Evolutionary conservation across 1,140 invertebrate genomes (phyloP).

Genomic region (Schlechtendalia chinensis): DNA sequence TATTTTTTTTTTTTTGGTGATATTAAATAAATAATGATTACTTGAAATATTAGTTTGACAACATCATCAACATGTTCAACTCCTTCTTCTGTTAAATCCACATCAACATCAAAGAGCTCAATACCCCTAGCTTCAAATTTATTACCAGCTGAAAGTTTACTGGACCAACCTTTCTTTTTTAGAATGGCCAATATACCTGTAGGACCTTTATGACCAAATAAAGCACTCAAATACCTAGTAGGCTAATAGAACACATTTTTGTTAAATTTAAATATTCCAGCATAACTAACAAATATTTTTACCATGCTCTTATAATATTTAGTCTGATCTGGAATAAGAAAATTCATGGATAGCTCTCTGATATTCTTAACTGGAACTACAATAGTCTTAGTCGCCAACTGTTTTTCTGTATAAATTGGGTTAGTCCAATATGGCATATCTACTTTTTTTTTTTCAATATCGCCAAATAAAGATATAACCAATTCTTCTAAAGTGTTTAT

Average conservation of each 20-base stretch:
- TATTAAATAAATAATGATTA: slow-evolving; percentile 54
- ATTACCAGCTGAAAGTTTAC: slow-evolving; percentile 76
- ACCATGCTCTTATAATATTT: slow-evolving; percentile 81
- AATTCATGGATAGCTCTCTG: slow-evolving; percentile 80
- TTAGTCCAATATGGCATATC: slow-evolving; percentile 71
- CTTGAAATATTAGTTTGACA: slow-evolving; percentile 77
- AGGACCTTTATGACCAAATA: slow-evolving; percentile 93
- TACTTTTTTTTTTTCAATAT: slow-evolving; percentile 77
- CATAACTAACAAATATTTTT: slow-evolving; percentile 56
- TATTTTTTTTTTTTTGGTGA: slow-evolving; percentile 12
- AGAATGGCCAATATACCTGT: slow-evolving; percentile 89
- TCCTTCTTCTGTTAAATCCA: slow-evolving; percentile 91
- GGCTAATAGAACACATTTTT: slow-evolving; percentile 66
- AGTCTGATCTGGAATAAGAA: slow-evolving; percentile 83
- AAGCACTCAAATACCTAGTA: slow-evolving; percentile 81
- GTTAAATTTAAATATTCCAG: no score
- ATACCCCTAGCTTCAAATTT: slow-evolving; percentile 78
- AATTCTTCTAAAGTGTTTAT: slow-evolving; percentile 83
- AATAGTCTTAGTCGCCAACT: slow-evolving; percentile 67
- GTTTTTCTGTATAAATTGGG: slow-evolving; percentile 74
- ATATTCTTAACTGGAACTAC: slow-evolving; percentile 93
- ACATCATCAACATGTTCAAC: slow-evolving; percentile 84
- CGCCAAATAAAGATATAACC: slow-evolving; percentile 73
- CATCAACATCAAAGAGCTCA: slow-evolving; percentile 81
- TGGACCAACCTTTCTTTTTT: slow-evolving; percentile 86